A percentile compares a stretch with the other conserved stretches of the same genome.
phyloP scores from a whole-genome alignment of 2,888 invertebrate species.

The Cerceris rybyensis region DNA sequence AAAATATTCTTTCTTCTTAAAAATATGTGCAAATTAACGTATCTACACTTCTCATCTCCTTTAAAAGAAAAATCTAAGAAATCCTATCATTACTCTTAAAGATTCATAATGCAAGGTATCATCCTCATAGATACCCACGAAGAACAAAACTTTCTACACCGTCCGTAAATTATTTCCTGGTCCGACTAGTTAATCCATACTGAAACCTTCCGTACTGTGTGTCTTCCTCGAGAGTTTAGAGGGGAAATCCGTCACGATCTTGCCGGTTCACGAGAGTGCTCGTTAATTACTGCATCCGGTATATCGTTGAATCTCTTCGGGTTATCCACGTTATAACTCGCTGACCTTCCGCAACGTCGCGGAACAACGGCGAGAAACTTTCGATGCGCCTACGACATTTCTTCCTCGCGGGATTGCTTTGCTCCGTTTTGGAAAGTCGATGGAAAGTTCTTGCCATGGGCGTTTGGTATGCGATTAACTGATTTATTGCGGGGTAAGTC shows the following conservation, averaged over 20 bases:
- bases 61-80: too few species aligned
- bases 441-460: conserved; percentile 14
- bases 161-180: conserved; percentile 33
- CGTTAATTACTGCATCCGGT: conserved; percentile 32
- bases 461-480: neutral
- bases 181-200: conserved; percentile 7
- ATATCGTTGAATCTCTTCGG: neutral
- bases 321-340: conserved; percentile 6
- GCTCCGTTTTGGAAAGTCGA: conserved; percentile 28
- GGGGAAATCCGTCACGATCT: conserved; percentile 25
- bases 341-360: conserved; percentile 34
- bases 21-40: too few species aligned
- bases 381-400: conserved; percentile 23
- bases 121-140: neutral
- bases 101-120: too few species aligned
- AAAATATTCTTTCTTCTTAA: too few species aligned
- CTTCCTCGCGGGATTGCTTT: neutral
- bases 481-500: neutral
- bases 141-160: conserved; percentile 24
- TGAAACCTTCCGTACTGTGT: conserved; percentile 25
- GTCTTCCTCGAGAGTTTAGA: neutral
- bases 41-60: too few species aligned
- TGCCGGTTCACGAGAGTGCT: conserved; percentile 1
- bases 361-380: conserved; percentile 13
- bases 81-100: too few species aligned